Evolutionary conservation across 2,797 vertebrate species (phyloP).

Genomic region (Carapus acus): DNA sequence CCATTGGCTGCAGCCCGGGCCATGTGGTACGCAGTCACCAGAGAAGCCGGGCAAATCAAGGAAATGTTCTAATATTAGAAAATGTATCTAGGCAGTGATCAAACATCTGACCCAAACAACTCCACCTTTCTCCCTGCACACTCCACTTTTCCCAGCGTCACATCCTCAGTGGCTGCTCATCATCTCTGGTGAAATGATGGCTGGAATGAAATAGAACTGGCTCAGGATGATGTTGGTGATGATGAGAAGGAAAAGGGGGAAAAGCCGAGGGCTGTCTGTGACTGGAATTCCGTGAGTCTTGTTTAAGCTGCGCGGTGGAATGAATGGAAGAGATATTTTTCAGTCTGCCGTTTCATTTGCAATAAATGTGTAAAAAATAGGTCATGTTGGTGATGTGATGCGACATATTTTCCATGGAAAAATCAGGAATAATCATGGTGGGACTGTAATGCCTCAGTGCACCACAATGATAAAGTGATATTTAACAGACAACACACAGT

Average conservation of each 20-base stretch:
- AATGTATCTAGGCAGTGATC: conserved; percentile 79
- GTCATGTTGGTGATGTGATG: background rate
- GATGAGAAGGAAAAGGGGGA: conserved; percentile 30
- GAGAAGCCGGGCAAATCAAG: conserved; percentile 77
- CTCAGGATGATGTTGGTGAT: conserved; percentile 22
- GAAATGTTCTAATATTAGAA: conserved; percentile 82
- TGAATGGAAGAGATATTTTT: conserved; percentile 28
- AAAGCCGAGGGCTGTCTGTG: conserved; percentile 35
- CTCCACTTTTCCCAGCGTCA: conserved; percentile 19
- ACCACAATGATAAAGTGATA: no score
- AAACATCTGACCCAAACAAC: conserved; percentile 63
- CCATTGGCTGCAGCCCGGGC: conserved; percentile 67
- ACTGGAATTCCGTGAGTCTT: conserved; percentile 46
- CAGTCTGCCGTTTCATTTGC: conserved; percentile 17
- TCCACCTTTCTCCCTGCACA: conserved; percentile 32
- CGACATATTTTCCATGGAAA: no score
- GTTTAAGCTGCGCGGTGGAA: conserved; percentile 33
- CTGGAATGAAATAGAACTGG: conserved; percentile 7
- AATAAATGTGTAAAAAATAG: background rate
- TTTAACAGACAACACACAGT: no score
- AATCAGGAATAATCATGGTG: background rate
- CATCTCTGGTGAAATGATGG: conserved; percentile 5
- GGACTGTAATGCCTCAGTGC: no score
- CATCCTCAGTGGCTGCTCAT: conserved; percentile 3
- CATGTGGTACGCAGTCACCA: conserved; percentile 75